Base-by-base conservation (phyloP, 2,113 vertebrate genomes). In the Oryzias woworae region DNA sequence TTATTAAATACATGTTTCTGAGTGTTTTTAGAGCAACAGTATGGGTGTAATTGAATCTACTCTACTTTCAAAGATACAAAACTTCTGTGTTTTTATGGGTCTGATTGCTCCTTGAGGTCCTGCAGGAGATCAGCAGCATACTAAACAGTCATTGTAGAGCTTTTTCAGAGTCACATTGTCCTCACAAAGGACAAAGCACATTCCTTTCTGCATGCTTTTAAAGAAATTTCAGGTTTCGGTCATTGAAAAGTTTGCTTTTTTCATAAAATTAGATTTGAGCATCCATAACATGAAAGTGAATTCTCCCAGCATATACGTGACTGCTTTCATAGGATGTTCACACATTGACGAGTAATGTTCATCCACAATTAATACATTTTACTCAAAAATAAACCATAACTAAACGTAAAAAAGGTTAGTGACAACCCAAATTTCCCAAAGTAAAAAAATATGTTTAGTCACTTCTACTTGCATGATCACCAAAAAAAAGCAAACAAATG, bases 21-120 rank as follows among this genome's bases (percentile, higher is more conserved):
- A 51, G 72, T 70, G 77, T 75, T 78, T 75, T 73, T 63, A 75
- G 41, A 59, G 62, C 41, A 26, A 73, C 52, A 54, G 59, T 66
- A 14, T 15, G 10, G 2, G 31, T 60, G 66, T 62, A 73, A 73
- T 71, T 58, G 62, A 17, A 57, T 47, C 18, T 41, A 56, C 66
- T 24, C 52, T 28, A 28, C 26, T 28, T 59, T 62, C 71, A 54
- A 36, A 64, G 58, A 60, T 18, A 13, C 2, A 66, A 67, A 20
- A 43, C 67, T 7, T 13, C 3, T 58, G 63, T 69, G 71, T 67
- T 75, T 55, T 45, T 69, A 60, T 52, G 43, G 44, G 50, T 46
- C 17, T 41, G 28, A 55, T 7, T 10, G 52, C 41, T 53, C 17
- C 58, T 20, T 31, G 16, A 65, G 53, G 63, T 41, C 23, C 45